Evolutionary conservation across 2,797 vertebrate genomes (phyloP), one percentile per base, ranked within the genome.

Genomic region (Corythornis leucogaster): DNA sequence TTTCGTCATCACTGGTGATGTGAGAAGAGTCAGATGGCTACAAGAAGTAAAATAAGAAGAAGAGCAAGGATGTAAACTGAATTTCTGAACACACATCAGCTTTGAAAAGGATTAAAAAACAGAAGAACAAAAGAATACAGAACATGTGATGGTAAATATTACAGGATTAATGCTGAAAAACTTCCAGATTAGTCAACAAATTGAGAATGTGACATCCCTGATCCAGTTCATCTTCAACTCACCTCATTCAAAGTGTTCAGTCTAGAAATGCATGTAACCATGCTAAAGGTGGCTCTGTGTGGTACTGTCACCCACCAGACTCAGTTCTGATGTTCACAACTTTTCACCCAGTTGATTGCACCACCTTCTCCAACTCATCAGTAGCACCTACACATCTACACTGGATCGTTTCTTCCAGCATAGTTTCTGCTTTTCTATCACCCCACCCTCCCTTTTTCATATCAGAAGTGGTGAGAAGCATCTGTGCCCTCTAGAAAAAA

Each of bases 1-100:
- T 95, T 94, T 99, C 98, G 58, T 98, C 98, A 19, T 97, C 96
- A 59, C 82, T 96, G 55, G 74, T 96, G 82, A 99, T 96, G 38
- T 99, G 98, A 66, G 98, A 96, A 79, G 83, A 98, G 96, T 99
- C 98, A 58, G 98, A 96, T 11, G 98, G 98, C 99, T 99, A 96
- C 10, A 96, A 97, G 86, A 95, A 70, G 66, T 63, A 79, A 67
- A 78, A 87, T 1, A 89, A 38, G 70, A 78, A 87, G 1, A 89
- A 38, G 38, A 38, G 16, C 15, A 90, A 33, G 25, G 80, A 92
- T 58, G 64, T 75, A 80, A 92, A 63, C 40, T 55, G 35, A 71
- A 77, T 86, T 93, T 89, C 40, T 83, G 33, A 94, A 80, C 33
- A 70, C 21, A 14, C 42, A 76, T 33, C 53, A 82, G 24, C 53